Base-by-base conservation (phyloP, 2,113 vertebrate species). In the Engraulis encrasicolus region DNA sequence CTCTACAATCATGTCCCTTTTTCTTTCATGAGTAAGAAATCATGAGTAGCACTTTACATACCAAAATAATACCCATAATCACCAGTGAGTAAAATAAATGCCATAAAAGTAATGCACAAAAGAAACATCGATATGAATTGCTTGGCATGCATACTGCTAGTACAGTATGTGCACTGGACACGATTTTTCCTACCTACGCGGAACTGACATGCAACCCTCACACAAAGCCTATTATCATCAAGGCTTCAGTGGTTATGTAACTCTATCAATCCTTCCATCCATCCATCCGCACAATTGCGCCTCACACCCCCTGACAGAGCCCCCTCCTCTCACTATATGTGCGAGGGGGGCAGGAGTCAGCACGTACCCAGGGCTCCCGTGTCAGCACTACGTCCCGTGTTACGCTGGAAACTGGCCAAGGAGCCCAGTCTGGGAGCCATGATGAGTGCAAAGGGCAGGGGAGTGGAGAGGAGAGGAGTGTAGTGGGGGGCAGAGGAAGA, bases 391-490 rank as follows among this genome's bases (percentile, higher is more conserved):
- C 66, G 12, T 14, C 23, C 0, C 66, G 31, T 34, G 27, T 34
- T n/a, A 79, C 77, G 6, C 79, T 88, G 88, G 82, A 89, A 82
- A 38, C 71, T 20, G 50, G 86, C 88, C 83, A 89, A 79, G 52
- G 84, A 87, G 78, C 85, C 87, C 84, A 87, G 87, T 85, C 86
- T 85, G 84, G 88, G 87, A 84, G 61, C 50, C 49, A 20, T 45
- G 3, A 84, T 52, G 78, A 50, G 40, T 45, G 40, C 27, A 50
- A n/a, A n/a, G 58, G 77, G 48, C 58, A 15, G 31, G 18, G 4
- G 31, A 20, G 40, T 66, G 27, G 45, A 36, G 34, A n/a, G 20
- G 49, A 52, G 49, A 12, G 45, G 61, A 34, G 34, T 27, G 34
- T 19, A 50, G 23, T 45, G 27, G n/a, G 84, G 20, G 82, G 40